A percentile compares a stretch with the other conserved stretches of the same genome.
phyloP scores from a whole-genome alignment of 2,113 vertebrate species.

The Myrmophylax atrothorax region DNA sequence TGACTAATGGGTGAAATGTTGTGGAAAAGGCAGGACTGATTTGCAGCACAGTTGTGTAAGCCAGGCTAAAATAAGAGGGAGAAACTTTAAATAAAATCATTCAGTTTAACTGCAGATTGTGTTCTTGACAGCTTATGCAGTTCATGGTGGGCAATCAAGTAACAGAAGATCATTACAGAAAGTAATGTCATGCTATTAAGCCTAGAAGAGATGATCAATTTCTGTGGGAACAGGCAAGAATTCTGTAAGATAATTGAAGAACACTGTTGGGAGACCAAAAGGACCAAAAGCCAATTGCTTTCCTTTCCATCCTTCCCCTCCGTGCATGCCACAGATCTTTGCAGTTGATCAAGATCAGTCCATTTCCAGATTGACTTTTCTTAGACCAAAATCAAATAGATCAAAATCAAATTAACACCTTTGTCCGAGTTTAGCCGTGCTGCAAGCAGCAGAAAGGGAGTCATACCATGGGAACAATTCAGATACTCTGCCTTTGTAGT shows the following conservation, averaged over 20 bases:
- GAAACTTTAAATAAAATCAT: background rate
- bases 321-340: background rate
- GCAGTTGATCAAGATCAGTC: background rate
- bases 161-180: background rate
- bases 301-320: background rate
- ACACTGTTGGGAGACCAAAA: background rate
- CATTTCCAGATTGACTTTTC: background rate
- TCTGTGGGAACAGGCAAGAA: background rate
- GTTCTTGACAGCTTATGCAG: background rate
- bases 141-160: background rate
- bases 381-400: background rate
- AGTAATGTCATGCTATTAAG: background rate
- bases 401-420: background rate
- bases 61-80: background rate
- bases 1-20: background rate
- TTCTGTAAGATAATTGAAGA: background rate
- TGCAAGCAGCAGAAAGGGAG: background rate
- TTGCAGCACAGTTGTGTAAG: background rate
- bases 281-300: background rate
- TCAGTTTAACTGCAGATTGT: background rate
- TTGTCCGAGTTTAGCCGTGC: background rate
- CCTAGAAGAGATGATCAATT: background rate
- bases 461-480: background rate
- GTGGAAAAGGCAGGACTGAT: background rate
- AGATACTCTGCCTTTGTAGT: background rate